These are phyloP conservation scores for Tauraco hartlaubi DNA, from an alignment of 2,797 vertebrate genomes.

Conservation along the genomic window DNA sequence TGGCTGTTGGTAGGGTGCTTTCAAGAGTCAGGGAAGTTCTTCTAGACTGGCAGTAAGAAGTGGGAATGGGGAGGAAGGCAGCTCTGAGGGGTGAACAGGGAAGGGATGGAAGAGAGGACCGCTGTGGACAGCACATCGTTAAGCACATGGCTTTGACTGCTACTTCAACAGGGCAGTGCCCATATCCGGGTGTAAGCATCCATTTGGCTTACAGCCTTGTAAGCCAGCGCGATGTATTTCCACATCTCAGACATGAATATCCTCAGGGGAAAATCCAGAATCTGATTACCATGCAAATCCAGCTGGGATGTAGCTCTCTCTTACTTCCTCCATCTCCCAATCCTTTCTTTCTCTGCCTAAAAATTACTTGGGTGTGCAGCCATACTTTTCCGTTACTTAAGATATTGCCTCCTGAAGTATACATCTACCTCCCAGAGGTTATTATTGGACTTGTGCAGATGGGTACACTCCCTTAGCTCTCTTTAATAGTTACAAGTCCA, in stretches of 20 bases:
- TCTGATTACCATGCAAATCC: constrained; percentile 27
- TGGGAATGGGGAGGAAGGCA: not conserved
- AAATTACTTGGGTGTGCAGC: not conserved
- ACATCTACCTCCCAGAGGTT: not conserved
- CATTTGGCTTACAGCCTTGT: not conserved
- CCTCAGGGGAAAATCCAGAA: not conserved
- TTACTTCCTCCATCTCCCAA: not conserved
- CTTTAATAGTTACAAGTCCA: not conserved
- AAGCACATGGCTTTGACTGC: not conserved
- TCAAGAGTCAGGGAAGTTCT: not conserved
- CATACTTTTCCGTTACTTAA: not conserved
- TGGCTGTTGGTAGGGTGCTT: not conserved
- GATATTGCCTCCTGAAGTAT: not conserved
- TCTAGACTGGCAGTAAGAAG: not conserved
- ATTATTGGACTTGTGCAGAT: not conserved
- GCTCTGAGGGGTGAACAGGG: not conserved
- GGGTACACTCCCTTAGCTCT: not conserved
- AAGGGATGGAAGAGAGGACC: not conserved
- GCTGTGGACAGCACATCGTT: not conserved
- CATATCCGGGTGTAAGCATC: not conserved
- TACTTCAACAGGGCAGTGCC: not conserved
- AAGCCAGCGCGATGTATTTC: not conserved
- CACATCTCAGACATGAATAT: not conserved
- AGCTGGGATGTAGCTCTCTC: not conserved
- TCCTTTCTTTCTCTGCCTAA: not conserved